Percentiles rank a stretch among this genome's conserved stretches.
Conservation (phyloP, 2,888 invertebrate genomes). For the Aspidiotus rigidus region DNA sequence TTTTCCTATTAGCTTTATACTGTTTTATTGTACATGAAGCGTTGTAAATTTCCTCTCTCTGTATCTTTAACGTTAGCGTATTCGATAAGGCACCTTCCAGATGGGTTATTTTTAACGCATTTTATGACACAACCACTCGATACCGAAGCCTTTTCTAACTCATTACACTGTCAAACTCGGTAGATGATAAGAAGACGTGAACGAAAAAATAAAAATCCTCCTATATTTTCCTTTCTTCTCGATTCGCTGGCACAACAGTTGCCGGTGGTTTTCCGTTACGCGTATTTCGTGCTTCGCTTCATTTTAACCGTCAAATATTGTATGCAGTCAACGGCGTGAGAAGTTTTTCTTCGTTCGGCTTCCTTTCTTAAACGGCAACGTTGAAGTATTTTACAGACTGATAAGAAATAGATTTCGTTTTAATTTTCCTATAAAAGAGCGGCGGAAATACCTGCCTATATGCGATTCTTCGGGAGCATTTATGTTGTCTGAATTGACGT, state of each 20-base stretch:
- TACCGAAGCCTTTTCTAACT: neutral
- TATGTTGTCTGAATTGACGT: too few relatives aligned
- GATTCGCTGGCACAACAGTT: neutral
- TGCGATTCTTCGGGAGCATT: too few relatives aligned
- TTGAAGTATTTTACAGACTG: too few relatives aligned
- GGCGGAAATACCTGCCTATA: too few relatives aligned
- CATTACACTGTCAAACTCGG: neutral
- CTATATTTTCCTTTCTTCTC: neutral
- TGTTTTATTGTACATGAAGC: neutral
- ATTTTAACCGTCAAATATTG: neutral
- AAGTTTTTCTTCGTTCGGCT: neutral
- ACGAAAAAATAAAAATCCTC: neutral
- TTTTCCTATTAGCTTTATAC: neutral
- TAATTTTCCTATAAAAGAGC: too few relatives aligned
- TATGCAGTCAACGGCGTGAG: slow-evolving; percentile 3
- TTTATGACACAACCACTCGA: neutral
- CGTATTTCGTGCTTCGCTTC: neutral
- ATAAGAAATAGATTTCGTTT: too few relatives aligned
- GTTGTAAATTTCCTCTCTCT: neutral
- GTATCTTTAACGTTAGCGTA: neutral
- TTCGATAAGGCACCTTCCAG: too few relatives aligned
- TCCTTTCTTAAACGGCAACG: too few relatives aligned
- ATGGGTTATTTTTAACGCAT: neutral
- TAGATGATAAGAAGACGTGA: neutral
- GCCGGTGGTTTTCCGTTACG: neutral